Conservation (phyloP, 2,888 invertebrate genomes). For the Nephrotoma appendiculata region DNA sequence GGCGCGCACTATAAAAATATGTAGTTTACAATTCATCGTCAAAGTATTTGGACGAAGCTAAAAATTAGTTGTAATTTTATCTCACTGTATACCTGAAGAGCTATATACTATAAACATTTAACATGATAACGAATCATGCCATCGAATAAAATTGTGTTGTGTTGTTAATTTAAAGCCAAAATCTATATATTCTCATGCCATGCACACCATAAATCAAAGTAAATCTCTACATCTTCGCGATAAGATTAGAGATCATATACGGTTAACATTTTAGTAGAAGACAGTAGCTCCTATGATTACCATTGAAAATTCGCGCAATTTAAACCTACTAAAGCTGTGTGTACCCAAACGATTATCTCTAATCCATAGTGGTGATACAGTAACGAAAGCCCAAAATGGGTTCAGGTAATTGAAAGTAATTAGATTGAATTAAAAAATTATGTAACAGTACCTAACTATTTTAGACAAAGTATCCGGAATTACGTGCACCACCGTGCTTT, state of each 20-base stretch:
- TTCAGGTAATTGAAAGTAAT: neutral
- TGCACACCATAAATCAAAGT: neutral
- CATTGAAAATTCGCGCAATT: neutral
- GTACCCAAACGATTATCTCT: neutral
- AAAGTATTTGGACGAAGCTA: neutral
- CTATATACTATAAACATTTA: neutral
- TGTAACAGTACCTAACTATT: no score
- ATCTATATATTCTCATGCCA: neutral
- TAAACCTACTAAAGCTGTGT: neutral
- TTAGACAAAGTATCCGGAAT: no score
- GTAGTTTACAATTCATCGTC: neutral
- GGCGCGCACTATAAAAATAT: neutral
- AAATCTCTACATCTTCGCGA: neutral
- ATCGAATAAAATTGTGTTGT: neutral
- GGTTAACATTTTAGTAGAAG: neutral
- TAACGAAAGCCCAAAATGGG: neutral
- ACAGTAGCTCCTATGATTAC: neutral
- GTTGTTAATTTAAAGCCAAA: neutral
- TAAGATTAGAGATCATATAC: neutral
- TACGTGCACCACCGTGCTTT: conserved; percentile 33
- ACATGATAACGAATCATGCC: neutral
- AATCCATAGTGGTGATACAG: neutral
- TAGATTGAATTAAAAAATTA: no score
- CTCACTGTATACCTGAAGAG: neutral
- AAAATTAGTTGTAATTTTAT: neutral